These are phyloP conservation scores for Oophaga pumilio DNA, from an alignment of 2,113 vertebrate species.

Conservation along the genomic window DNA sequence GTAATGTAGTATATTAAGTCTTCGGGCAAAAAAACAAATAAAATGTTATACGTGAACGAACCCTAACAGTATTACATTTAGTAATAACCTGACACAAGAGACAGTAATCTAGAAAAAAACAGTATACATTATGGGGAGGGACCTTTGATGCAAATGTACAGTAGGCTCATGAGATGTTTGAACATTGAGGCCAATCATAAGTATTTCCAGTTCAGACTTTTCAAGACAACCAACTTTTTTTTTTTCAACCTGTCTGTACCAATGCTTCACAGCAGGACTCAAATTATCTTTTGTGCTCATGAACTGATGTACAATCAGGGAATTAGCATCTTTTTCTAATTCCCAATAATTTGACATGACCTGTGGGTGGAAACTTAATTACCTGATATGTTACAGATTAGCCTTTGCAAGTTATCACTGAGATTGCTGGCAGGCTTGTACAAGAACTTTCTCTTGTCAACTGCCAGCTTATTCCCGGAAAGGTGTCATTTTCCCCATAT, in stretches of 20 bases:
- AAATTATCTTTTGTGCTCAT: slow-evolving; percentile 10
- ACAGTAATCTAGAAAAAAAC: too few relatives aligned
- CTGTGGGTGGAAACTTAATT: slow-evolving; percentile 53
- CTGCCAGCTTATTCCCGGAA: slow-evolving; percentile 45
- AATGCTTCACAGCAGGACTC: slow-evolving; percentile 4
- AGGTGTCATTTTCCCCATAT: slow-evolving; percentile 53
- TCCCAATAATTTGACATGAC: slow-evolving; percentile 44
- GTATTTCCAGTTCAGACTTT: not conserved
- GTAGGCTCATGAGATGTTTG: not conserved
- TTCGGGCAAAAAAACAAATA: too few relatives aligned
- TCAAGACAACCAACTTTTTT: not conserved
- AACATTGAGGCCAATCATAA: not conserved
- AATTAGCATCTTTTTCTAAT: slow-evolving; percentile 50
- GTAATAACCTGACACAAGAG: too few relatives aligned
- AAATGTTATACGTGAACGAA: too few relatives aligned
- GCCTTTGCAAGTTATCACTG: slow-evolving; percentile 46
- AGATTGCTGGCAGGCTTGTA: slow-evolving; percentile 41
- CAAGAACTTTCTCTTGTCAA: not conserved
- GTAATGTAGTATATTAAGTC: too few relatives aligned
- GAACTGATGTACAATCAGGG: not conserved
- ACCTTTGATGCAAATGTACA: not conserved
- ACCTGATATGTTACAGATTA: slow-evolving; percentile 49
- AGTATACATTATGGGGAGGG: not conserved
- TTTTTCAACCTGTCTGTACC: not conserved
- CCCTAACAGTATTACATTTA: too few relatives aligned